Base-by-base conservation (phyloP, 2,113 vertebrate species). In the Reinhardtius hippoglossoides region DNA sequence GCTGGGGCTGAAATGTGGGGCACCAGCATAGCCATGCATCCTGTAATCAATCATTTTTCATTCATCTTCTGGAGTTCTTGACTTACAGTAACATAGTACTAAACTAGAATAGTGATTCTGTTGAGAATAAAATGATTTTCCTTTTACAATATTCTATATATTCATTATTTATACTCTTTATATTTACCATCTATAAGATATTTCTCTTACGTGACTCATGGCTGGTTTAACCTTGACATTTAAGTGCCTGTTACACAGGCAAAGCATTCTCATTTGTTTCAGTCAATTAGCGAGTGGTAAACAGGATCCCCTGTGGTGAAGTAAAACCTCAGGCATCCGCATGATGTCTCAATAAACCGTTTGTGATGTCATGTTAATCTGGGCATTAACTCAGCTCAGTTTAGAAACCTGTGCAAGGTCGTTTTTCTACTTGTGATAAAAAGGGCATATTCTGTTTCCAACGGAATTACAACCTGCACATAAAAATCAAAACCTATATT, bases 331-430 rank as follows among this genome's bases (percentile, higher is more conserved):
- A n/a, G 31, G 24, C 8, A n/a, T 9, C 71, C 0, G 3, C 63
- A 64, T 58, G n/a, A 58, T 26, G 35, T 26, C 31, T 54, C 31
- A 13, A 60, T 55, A 74, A 83, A 40, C 46, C 61, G 44, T 57
- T 76, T 60, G 50, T 78, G 69, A 63, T 72, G 56, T 57, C 67
- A 40, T 21, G n/a, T 55, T 76, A 81, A 79, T 70, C 55, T 70
- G 26, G 27, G 46, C 37, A 61, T 66, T 50, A 74, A 54, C 48
- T 70, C 16, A 42, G 60, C 71, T 78, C 14, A 48, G 60, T 67
- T 71, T 26, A 84, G 23, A 56, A 50, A 59, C 42, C 2, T 40
- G 67, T 12, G 1, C 23, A 48, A 10, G 50, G 14, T 31, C 2
- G 35, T 48, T 48, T 48, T 48, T 48, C 3, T 48, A 10, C 12